Base-by-base conservation (phyloP, 2,888 invertebrate species). In the Psylliodes chrysocephalus region DNA sequence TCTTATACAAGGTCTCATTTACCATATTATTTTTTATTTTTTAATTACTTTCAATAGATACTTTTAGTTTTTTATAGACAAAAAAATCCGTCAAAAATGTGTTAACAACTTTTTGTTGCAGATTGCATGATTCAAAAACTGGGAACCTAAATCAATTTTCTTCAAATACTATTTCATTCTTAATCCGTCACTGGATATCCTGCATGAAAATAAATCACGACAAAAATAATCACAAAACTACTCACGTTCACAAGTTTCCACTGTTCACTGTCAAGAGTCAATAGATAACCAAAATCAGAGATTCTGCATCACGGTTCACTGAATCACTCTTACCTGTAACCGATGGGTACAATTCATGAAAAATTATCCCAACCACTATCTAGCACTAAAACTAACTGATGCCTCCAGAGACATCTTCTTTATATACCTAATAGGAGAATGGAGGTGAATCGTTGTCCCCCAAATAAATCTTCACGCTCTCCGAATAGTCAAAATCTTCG, bases 361-460 rank as follows among this genome's bases (percentile, higher is more conserved):
- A 35, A 56, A 55, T 22, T 15, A 30, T 30, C 40, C 59, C 59
- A 51, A 40, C 28, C 44, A 57, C 47, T 33, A 57, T 17, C 57
- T 15, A 49, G 38, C 40, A 64, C 60, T 56, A 60, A 55, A 64
- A 64, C 60, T 60, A 60, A 51, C 33, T 54, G 55, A 38, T 19
- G 54, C 64, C 17, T 56, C 55, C 54, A 51, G 56, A 42, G 49
- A 25, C 38, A 64, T 60, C 60, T 60, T 51, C 64, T 64, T 64
- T 64, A 64, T 64, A 64, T 60, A 60, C 57, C 30, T 35, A 60
- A 51, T 10, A 15, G 44, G 49, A 60, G 60, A 51, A 64, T 60
- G 64, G 64, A 64, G 60, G 64, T 55, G 42, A 60, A 49, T 47
- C 60, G 35, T 25, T 47, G 55, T 64, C 64, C 54, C 52, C 60